These are phyloP conservation scores for Hippoglossus hippoglossus DNA, from an alignment of 2,797 vertebrate genomes.

Conservation along the genomic window DNA sequence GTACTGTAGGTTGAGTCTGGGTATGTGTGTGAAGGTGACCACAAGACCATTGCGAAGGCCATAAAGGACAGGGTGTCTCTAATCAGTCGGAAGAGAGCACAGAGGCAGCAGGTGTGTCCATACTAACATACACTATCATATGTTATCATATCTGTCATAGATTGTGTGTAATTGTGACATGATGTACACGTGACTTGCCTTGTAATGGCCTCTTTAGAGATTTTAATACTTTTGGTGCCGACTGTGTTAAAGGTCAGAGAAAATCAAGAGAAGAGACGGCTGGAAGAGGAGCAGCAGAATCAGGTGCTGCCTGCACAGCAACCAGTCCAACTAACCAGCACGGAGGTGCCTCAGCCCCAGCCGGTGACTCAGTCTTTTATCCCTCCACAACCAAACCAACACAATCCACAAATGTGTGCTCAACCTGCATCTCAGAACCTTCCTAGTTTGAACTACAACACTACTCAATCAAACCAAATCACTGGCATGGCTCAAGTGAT, in stretches of 20 bases:
- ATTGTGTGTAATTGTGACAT: slow-evolving; percentile 4
- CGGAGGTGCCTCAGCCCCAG: slow-evolving; percentile 68
- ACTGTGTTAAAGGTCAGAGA: slow-evolving; percentile 86
- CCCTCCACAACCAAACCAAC: slow-evolving; percentile 67
- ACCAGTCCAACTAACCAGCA: slow-evolving; percentile 48
- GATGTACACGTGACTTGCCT: background rate
- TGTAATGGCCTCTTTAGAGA: background rate
- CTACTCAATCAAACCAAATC: slow-evolving; percentile 62
- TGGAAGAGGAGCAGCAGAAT: slow-evolving; percentile 88
- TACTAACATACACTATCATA: background rate
- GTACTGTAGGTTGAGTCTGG: slow-evolving; percentile 93
- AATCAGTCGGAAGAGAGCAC: slow-evolving; percentile 95
- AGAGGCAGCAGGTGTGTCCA: slow-evolving; percentile 87
- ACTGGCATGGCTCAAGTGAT: slow-evolving; percentile 51
- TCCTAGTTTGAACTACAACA: slow-evolving; percentile 65
- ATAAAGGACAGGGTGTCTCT: slow-evolving; percentile 98
- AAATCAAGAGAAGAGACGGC: slow-evolving; percentile 93
- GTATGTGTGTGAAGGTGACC: slow-evolving; percentile 97
- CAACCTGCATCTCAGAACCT: slow-evolving; percentile 68
- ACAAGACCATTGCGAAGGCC: slow-evolving; percentile 99
- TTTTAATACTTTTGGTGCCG: slow-evolving; percentile 12
- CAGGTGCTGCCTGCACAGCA: slow-evolving; percentile 58
- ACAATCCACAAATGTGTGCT: slow-evolving; percentile 79
- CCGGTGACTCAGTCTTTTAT: slow-evolving; percentile 61
- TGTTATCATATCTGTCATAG: background rate